Evolutionary conservation across 2,888 invertebrate genomes (phyloP), one percentile per base, ranked within the genome.

Genomic region (Xiphydria camelus): DNA sequence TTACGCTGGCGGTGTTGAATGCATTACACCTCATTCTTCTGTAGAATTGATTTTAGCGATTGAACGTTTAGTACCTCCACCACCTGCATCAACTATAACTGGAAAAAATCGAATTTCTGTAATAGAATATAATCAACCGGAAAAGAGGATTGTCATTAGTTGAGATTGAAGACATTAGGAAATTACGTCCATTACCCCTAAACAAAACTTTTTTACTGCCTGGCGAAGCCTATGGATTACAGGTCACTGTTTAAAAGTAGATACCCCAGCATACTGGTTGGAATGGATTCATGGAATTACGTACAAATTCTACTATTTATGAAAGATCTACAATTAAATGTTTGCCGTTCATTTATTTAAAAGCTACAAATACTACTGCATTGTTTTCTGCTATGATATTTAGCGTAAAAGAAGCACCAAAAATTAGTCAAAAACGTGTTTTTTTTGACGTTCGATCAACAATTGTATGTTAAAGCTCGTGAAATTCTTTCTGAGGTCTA

Each of bases 391-490:
- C 31, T 3, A 6, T 40, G 9, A 31, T 29, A 4, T 26, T 14
- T 9, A 31, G 10, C 4, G n/a, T 18, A n/a, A 2, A 40, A 31
- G 14, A 31, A 18, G 40, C 9, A n/a, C n/a, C n/a, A n/a, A n/a
- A n/a, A 7, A 6, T 19, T 18, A 20, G 18, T 6, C 18, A 29
- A 31, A 20, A 40, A 29, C 18, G 15, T n/a, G 17, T 34, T 14
- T 33, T 41, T 15, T 26, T 40, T 10, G n/a, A 34, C 41, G 3
- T 41, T 34, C 19, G 44, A 44, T 31, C 38, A 32, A 9, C 40
- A 15, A 12, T 19, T 45, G 20, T 40, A 45, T 20, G 17, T 17
- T 17, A 46, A 41, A 21, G 35, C 45, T 9, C 20, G 35, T 7
- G 36, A 46, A 5, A 32, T 46, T 4, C n/a, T 45, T n/a, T 19